These are phyloP conservation scores for Calameuta filiformis DNA, from an alignment of 2,888 invertebrate species.

Conservation along the genomic window DNA sequence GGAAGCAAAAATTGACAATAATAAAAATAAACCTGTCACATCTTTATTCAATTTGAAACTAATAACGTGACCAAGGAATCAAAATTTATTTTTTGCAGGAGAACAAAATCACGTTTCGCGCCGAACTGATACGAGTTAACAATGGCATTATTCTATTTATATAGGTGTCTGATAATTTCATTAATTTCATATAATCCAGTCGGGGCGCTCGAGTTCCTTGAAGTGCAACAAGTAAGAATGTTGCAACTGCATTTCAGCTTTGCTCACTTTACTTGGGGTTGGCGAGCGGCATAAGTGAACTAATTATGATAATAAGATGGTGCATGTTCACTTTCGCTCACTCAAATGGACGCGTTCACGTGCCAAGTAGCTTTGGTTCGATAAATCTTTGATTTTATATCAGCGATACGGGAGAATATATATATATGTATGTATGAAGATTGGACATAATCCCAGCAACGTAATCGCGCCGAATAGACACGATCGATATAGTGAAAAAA, in stretches of 20 bases:
- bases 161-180: background rate
- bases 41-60: background rate
- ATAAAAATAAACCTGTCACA: background rate
- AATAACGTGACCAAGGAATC: too few relatives aligned
- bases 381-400: slow-evolving; percentile 15
- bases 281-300: slow-evolving; percentile 5
- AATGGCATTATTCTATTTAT: background rate
- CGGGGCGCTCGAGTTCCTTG: background rate
- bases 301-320: slow-evolving; percentile 24
- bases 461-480: background rate
- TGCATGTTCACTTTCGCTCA: slow-evolving; percentile 17
- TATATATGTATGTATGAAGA: background rate
- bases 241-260: background rate
- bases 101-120: background rate
- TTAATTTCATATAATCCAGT: background rate
- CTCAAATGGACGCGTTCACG: background rate
- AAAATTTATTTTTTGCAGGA: background rate
- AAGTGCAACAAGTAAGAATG: background rate
- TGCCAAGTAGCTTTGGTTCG: slow-evolving; percentile 7
- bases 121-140: background rate
- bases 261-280: slow-evolving; percentile 2
- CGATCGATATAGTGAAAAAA: background rate
- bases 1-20: background rate
- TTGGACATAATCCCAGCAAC: background rate
- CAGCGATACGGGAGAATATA: slow-evolving; percentile 2